Percentiles rank a stretch among this genome's conserved stretches.
Evolutionary conservation across 2,888 invertebrate species (phyloP).

Genomic region (Xestia rhomboidea): DNA sequence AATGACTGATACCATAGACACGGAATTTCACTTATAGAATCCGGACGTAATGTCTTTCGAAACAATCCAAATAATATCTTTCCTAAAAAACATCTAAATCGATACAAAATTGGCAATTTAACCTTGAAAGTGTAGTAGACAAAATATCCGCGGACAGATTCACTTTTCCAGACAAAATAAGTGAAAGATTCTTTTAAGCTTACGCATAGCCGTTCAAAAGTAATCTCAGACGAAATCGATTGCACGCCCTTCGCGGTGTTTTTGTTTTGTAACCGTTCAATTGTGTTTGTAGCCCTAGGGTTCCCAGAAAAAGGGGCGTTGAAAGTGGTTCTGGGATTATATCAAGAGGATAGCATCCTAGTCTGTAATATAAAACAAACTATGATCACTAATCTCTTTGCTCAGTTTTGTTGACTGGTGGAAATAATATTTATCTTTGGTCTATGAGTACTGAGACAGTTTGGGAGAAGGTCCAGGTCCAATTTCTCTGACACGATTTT

Average conservation of each 20-base stretch:
- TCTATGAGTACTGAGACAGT: background rate
- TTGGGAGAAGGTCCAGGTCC: background rate
- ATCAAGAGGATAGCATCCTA: background rate
- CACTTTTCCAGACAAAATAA: constrained; percentile 43
- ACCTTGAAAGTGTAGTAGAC: constrained; percentile 30
- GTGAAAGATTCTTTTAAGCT: constrained; percentile 1
- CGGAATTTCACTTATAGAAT: background rate
- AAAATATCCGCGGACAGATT: constrained; percentile 15
- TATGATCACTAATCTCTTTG: background rate
- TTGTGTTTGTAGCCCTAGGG: constrained; percentile 31
- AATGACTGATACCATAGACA: background rate
- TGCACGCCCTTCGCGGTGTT: constrained; percentile 26
- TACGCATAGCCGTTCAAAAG: constrained; percentile 19
- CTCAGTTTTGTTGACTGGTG: background rate
- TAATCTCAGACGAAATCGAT: constrained; percentile 44
- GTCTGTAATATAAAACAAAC: constrained; percentile 5
- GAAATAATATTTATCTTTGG: background rate
- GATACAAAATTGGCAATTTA: constrained; percentile 4
- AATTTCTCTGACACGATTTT: background rate
- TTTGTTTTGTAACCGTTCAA: constrained; percentile 27
- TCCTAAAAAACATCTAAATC: background rate
- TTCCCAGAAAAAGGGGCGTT: background rate
- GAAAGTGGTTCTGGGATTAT: background rate
- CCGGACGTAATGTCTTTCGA: background rate
- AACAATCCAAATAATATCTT: background rate